Conservation (phyloP, 2,113 vertebrate genomes). For the Ictalurus furcatus region DNA sequence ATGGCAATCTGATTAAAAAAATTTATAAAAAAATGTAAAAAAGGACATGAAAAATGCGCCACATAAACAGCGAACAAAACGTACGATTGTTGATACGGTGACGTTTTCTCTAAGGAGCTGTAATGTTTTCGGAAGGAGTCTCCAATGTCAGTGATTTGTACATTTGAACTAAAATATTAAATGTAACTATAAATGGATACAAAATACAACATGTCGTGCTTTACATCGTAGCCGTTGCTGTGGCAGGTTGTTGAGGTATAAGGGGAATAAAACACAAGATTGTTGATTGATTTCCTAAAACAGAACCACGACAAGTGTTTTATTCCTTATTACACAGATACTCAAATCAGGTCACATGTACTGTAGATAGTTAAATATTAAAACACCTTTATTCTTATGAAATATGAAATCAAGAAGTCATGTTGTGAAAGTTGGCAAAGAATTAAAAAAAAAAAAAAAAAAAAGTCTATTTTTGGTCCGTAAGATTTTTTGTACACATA, state of each 20-base stretch:
- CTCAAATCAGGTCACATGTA: not conserved
- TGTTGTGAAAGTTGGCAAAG: too few relatives aligned
- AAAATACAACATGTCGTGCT: not conserved
- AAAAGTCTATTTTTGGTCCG: too few relatives aligned
- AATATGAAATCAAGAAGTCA: not conserved
- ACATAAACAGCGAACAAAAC: not conserved
- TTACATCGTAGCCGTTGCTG: not conserved
- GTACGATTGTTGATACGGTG: not conserved
- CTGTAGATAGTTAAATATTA: too few relatives aligned
- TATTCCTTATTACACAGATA: not conserved
- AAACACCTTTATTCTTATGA: not conserved
- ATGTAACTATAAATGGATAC: not conserved
- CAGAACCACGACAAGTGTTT: too few relatives aligned
- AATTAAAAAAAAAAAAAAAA: too few relatives aligned
- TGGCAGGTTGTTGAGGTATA: not conserved
- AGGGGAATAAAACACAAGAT: not conserved
- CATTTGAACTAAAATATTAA: not conserved
- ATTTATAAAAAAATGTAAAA: too few relatives aligned
- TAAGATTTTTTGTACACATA: too few relatives aligned
- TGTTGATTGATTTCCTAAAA: not conserved
- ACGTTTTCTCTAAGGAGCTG: too few relatives aligned
- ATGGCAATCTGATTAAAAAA: not conserved
- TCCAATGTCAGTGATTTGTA: not conserved
- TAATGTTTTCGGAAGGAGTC: not conserved
- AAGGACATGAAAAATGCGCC: not conserved